Base-by-base conservation (phyloP, 2,797 vertebrate genomes). In the Gallinago solitaria region DNA sequence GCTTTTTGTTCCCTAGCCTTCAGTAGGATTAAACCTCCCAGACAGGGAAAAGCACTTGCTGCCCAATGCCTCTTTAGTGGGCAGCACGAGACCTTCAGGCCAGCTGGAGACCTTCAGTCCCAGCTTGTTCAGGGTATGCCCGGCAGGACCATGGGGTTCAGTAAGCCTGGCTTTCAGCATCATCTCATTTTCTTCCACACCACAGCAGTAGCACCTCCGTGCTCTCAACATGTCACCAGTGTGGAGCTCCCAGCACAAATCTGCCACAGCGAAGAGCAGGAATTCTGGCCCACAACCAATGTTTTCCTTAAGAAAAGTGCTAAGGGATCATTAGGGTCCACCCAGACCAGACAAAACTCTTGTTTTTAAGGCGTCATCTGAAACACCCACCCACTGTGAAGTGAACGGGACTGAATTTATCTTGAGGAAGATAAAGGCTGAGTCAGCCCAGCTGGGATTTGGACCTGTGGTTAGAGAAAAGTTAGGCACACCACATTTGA, bases 371-470 rank as follows among this genome's bases (percentile, higher is more conserved):
- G 45, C 39, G 79, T 89, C 87, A 64, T 95, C 85, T 85, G 64
- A 95, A 97, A 94, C 59, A 93, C 96, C 92, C 95, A 95, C 96
- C 95, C 93, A 91, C 82, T 56, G 90, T 93, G 91, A 94, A 93
- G 89, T 74, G 87, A 93, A 93, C 28, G 50, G 83, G 87, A 71
- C 59, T 91, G 85, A 93, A 96, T 95, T 96, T 96, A 94, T 97
- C 92, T 96, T 78, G 68, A 90, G 83, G 70, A 90, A 82, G 91
- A 97, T 92, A 96, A 96, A 95, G 94, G 94, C 95, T 96, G 95
- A 97, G 82, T 95, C 96, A 97, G 94, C 92, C 89, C 91, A 93
- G 51, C 88, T 95, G 91, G 90, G 77, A 74, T 56, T 73, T 90
- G 68, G 82, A 91, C 57, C 64, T 65, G 83, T 88, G 87, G 92